Base-by-base conservation (phyloP, 1,140 invertebrate species). In the Papilio helenus region DNA sequence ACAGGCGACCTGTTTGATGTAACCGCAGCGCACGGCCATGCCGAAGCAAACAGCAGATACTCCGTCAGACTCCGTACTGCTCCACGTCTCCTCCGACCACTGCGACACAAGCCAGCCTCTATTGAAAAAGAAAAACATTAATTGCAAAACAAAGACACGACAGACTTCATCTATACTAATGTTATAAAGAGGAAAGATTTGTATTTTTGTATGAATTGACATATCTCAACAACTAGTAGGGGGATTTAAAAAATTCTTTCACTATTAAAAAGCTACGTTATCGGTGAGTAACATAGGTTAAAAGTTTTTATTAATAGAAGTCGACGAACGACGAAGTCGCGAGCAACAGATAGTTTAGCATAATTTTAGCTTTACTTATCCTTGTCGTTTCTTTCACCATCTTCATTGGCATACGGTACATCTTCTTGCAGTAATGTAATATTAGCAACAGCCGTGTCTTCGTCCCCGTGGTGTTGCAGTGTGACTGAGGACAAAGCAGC, bases 1-100 rank as follows among this genome's bases (percentile, higher is more conserved):
- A 0, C 34, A 34, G 34, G 3, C 34, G 34, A 91, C 92, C 87
- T 94, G 91, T 80, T 92, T 92, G 26, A 89, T 73, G 65, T 92
- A 93, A 10, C 92, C 92, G 68, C 92, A 93, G 20, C 89, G 84
- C 7, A 94, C 89, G 0, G 92, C 90, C 92, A 94, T 92, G 68
- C 88, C 89, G 83, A 94, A 92, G 81, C 92, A 93, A 3, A 86
- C 83, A 1, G 85, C 86, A 0, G 91, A 90, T 10, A 89, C 89
- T 16, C 92, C 92, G 68, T 89, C 88, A 0, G 89, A 83, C 74
- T 90, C 89, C 0, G 92, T 94, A 65, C 85, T 92, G 1, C 85
- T 86, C 87, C 92, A 91, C 1, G 85, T 87, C 76, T 88, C 88
- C 9, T 86, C 88, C 14, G 93, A 94, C 87, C 87, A 92, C 44